These are phyloP conservation scores for Caenorhabditis zanzibari DNA, from an alignment of 2,888 invertebrate species.

Conservation along the genomic window DNA sequence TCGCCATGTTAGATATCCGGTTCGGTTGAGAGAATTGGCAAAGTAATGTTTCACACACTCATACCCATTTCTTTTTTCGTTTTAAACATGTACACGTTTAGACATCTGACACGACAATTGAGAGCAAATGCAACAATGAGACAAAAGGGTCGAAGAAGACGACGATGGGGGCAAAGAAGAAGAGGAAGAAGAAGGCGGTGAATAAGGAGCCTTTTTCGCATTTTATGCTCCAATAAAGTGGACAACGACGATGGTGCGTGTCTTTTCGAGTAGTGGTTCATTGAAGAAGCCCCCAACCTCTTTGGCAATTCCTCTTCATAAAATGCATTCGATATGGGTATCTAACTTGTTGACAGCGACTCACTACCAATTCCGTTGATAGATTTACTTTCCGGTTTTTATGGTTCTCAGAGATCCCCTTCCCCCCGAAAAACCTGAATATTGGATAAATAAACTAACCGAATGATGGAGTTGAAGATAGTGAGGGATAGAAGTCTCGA, in stretches of 20 bases:
- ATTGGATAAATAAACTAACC: slow-evolving; percentile 50
- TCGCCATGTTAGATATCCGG: slow-evolving; percentile 49
- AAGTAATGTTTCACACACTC: slow-evolving; percentile 62
- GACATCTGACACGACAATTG: slow-evolving; percentile 65
- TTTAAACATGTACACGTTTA: slow-evolving; percentile 57
- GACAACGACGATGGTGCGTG: slow-evolving; percentile 52
- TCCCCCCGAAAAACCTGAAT: not conserved
- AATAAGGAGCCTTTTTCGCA: slow-evolving; percentile 65
- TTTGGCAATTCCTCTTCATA: slow-evolving; percentile 34
- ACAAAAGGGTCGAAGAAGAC: slow-evolving; percentile 50
- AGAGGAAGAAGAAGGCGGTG: slow-evolving; percentile 43
- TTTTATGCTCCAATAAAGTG: slow-evolving; percentile 65
- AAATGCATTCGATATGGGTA: slow-evolving; percentile 58
- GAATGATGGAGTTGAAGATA: slow-evolving; percentile 62
- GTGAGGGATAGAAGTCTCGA: slow-evolving; percentile 57
- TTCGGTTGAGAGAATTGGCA: slow-evolving; percentile 35
- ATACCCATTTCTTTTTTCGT: slow-evolving; percentile 21
- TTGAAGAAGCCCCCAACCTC: slow-evolving; percentile 45
- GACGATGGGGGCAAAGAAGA: slow-evolving; percentile 31
- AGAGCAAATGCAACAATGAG: slow-evolving; percentile 62
- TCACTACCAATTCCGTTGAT: slow-evolving; percentile 7
- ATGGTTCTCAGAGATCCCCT: not conserved
- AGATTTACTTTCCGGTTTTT: slow-evolving; percentile 23
- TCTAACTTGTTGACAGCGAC: slow-evolving; percentile 57
- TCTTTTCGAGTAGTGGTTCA: slow-evolving; percentile 49